These are phyloP conservation scores for Stichopus chloronotus DNA, from an alignment of 35 echinoderm and acorn worm species.

Conservation along the genomic window DNA sequence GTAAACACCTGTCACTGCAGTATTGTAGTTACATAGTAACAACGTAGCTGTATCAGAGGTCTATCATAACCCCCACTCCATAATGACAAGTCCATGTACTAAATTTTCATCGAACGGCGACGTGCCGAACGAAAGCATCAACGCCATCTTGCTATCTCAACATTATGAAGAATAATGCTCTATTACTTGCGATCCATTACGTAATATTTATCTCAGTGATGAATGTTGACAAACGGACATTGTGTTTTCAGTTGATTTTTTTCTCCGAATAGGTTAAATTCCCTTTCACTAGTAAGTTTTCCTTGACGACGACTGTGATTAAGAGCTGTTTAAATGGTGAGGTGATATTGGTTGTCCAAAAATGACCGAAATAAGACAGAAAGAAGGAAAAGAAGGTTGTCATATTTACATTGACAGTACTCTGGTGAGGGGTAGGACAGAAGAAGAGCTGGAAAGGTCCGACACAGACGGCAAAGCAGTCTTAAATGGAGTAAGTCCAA, in stretches of 20 bases:
- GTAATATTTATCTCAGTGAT: not conserved
- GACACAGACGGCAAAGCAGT: too few species aligned
- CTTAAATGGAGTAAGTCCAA: too few species aligned
- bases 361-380: constrained; percentile 7
- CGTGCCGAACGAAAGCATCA: constrained; percentile 4
- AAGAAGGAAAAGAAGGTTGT: too few species aligned
- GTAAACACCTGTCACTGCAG: too few species aligned
- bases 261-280: not conserved
- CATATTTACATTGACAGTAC: too few species aligned
- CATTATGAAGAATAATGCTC: not conserved
- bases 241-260: not conserved
- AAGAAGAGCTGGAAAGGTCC: too few species aligned
- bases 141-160: not conserved
- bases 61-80: not conserved
- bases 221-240: not conserved
- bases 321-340: not conserved
- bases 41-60: not conserved
- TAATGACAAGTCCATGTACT: not conserved
- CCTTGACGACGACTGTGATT: not conserved
- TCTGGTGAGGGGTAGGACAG: too few species aligned
- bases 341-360: not conserved
- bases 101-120: not conserved
- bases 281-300: not conserved
- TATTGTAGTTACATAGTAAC: too few species aligned
- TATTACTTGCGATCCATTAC: not conserved